A percentile compares a stretch with the other conserved stretches of the same genome.
Conservation (phyloP, 2,888 invertebrate species). For the Stratiomys singularior region DNA sequence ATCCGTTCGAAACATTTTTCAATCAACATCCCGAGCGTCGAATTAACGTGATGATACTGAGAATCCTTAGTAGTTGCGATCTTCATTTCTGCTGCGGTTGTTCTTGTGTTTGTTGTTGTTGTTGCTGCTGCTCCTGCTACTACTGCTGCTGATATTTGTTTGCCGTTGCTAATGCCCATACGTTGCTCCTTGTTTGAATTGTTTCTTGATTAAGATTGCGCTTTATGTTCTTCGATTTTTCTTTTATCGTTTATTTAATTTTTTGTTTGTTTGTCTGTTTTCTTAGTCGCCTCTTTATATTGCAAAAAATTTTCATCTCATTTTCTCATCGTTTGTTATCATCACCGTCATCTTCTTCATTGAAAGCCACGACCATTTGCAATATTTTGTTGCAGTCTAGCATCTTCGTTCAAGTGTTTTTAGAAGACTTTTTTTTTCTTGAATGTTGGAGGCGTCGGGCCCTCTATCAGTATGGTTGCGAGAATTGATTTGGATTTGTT, state of each 20-base stretch:
- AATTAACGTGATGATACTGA: conserved; percentile 33
- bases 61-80: conserved; percentile 3
- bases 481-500: conserved; percentile 63
- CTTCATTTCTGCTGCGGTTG: neutral
- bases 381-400: conserved; percentile 42
- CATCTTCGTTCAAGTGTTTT: conserved; percentile 37
- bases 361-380: conserved; percentile 46
- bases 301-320: conserved; percentile 31
- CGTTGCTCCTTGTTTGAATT: neutral
- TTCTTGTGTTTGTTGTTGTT: neutral
- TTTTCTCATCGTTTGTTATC: conserved; percentile 19
- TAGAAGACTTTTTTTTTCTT: conserved; percentile 34
- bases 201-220: neutral
- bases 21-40: conserved; percentile 16
- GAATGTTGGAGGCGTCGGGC: conserved; percentile 37
- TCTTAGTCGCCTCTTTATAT: neutral
- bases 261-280: neutral
- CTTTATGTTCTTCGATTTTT: neutral
- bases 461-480: conserved; percentile 64
- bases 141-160: neutral
- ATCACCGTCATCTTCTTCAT: conserved; percentile 37
- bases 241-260: neutral
- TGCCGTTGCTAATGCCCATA: neutral
- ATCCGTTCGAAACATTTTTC: conserved; percentile 3
- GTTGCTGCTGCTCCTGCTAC: neutral